Evolutionary conservation across 2,888 invertebrate species (phyloP).

Genomic region (Pherbina coryleti): DNA sequence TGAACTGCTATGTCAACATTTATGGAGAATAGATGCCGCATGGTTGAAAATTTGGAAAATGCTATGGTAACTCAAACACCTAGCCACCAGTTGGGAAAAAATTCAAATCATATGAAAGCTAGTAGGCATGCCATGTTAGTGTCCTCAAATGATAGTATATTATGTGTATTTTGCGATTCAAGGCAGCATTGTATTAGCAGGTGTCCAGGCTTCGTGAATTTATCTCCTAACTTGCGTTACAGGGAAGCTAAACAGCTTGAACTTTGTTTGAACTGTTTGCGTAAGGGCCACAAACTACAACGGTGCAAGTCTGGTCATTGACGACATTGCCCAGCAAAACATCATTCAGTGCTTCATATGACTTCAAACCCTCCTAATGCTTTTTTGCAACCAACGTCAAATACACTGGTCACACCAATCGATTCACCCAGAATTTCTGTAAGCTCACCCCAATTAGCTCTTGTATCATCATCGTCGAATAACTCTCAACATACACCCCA

Average conservation of each 20-base stretch:
- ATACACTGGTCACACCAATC: too few relatives aligned
- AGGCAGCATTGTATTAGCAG: slow-evolving; percentile 43
- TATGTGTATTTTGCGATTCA: slow-evolving; percentile 34
- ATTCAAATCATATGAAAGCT: slow-evolving; percentile 7
- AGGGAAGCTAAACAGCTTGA: too few relatives aligned
- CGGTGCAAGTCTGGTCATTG: slow-evolving; percentile 46
- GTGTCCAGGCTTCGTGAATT: slow-evolving; percentile 42
- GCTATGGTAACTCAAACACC: slow-evolving; percentile 12
- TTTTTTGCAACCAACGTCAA: too few relatives aligned
- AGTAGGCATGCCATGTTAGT: slow-evolving; percentile 22
- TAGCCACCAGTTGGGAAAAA: background rate
- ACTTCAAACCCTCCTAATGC: too few relatives aligned
- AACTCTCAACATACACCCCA: too few relatives aligned
- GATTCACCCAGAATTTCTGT: too few relatives aligned
- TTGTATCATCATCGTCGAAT: too few relatives aligned
- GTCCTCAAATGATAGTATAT: background rate
- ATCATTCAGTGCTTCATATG: slow-evolving; percentile 45
- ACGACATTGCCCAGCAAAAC: slow-evolving; percentile 40
- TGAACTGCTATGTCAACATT: slow-evolving; percentile 25
- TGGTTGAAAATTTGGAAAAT: background rate
- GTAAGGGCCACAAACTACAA: too few relatives aligned
- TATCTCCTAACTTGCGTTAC: too few relatives aligned
- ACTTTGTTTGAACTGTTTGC: too few relatives aligned
- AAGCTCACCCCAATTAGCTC: too few relatives aligned
- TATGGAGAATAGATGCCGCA: slow-evolving; percentile 23